These are phyloP conservation scores for Acronicta aceris DNA, from an alignment of 2,888 invertebrate species.

Conservation along the genomic window DNA sequence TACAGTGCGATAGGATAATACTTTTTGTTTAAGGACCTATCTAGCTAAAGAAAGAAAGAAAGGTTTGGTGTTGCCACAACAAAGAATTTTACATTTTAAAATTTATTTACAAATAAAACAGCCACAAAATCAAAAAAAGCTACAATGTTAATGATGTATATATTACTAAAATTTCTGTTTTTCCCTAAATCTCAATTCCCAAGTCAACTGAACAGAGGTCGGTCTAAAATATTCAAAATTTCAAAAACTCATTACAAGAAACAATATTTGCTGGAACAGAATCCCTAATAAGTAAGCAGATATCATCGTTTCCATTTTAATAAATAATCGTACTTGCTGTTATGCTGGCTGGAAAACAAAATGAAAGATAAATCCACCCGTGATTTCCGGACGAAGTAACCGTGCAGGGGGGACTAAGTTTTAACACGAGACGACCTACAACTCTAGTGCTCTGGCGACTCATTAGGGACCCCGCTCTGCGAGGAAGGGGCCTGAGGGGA, in stretches of 20 bases:
- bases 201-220: constrained; percentile 6
- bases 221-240: constrained; percentile 34
- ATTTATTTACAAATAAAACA: too few species aligned
- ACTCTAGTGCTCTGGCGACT: constrained; percentile 88
- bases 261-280: constrained; percentile 34
- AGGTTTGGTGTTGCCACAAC: too few species aligned
- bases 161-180: too few species aligned
- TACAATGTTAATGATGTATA: too few species aligned
- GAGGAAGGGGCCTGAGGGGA: constrained; percentile 79
- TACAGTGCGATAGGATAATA: too few species aligned
- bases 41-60: too few species aligned
- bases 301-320: constrained; percentile 56
- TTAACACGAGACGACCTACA: constrained; percentile 85
- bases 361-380: constrained; percentile 74
- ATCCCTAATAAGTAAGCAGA: constrained; percentile 42
- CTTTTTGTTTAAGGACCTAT: too few species aligned
- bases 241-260: constrained; percentile 42
- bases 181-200: not conserved
- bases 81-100: too few species aligned
- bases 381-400: constrained; percentile 78
- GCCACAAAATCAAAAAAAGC: too few species aligned
- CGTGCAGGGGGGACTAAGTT: constrained; percentile 79
- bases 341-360: constrained; percentile 71
- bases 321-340: constrained; percentile 69
- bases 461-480: constrained; percentile 83